phyloP scores from a whole-genome alignment of 2,888 invertebrate genomes.

The Drosophila colorata region DNA sequence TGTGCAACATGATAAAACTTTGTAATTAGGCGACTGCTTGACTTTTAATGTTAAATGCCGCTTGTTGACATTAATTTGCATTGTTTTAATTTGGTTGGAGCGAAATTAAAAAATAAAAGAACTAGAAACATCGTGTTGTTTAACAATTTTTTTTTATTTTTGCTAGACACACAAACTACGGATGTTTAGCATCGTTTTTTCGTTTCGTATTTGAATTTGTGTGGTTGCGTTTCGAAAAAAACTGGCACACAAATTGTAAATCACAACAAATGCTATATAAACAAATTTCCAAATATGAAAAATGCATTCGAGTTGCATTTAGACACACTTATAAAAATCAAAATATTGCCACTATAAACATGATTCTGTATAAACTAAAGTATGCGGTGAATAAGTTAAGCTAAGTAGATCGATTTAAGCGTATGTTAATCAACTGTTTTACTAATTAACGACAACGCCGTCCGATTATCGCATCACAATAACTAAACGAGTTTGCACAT shows the following conservation, averaged over 20 bases:
- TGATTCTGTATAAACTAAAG: not conserved
- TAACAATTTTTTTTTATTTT: slow-evolving; percentile 45
- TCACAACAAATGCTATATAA: slow-evolving; percentile 16
- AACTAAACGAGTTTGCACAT: slow-evolving; percentile 48
- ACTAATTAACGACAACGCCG: slow-evolving; percentile 41
- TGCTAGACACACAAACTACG: slow-evolving; percentile 27
- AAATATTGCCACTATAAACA: not conserved
- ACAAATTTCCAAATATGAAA: slow-evolving; percentile 15
- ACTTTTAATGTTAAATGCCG: slow-evolving; percentile 67
- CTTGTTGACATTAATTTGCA: slow-evolving; percentile 69
- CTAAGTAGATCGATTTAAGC: slow-evolving; percentile 18
- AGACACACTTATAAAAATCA: slow-evolving; percentile 2
- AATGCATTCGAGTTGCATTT: slow-evolving; percentile 7
- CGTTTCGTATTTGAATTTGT: slow-evolving; percentile 2
- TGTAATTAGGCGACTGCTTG: slow-evolving; percentile 65
- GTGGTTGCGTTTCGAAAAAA: slow-evolving; percentile 25
- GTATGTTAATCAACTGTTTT: slow-evolving; percentile 42
- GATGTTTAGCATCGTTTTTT: slow-evolving; percentile 70
- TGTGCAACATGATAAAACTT: slow-evolving; percentile 59
- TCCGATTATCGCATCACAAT: slow-evolving; percentile 1
- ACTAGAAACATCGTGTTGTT: slow-evolving; percentile 15
- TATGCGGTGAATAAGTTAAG: not conserved
- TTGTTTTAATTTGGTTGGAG: slow-evolving; percentile 48
- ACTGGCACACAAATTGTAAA: slow-evolving; percentile 48
- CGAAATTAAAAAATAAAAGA: not conserved